Percentiles rank a stretch among this genome's conserved stretches.
Conservation (phyloP, 2,888 invertebrate genomes). For the Ptychoptera contaminata region DNA sequence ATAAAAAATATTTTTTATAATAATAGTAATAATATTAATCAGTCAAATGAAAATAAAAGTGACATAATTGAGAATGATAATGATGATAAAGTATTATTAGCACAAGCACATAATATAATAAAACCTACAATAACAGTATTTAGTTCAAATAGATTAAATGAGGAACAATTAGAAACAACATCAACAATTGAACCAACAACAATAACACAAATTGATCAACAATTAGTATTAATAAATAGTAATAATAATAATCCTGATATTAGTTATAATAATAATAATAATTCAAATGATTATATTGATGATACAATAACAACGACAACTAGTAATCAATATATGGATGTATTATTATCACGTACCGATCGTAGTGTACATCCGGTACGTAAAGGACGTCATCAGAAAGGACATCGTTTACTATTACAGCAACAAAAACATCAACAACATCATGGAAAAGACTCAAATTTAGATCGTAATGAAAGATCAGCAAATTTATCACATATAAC, state of each 20-base stretch:
- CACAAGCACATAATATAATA: conserved; percentile 12
- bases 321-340: conserved; percentile 1
- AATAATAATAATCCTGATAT: not conserved
- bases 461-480: conserved; percentile 44
- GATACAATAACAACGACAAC: conserved; percentile 7
- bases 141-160: not conserved
- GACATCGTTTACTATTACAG: not conserved
- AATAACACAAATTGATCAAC: conserved; percentile 8
- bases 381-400: not conserved
- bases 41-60: conserved; percentile 7
- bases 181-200: conserved; percentile 9
- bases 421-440: conserved; percentile 9
- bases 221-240: not conserved
- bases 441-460: conserved; percentile 9
- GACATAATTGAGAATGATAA: not conserved
- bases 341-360: conserved; percentile 25
- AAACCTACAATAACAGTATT: conserved; percentile 14
- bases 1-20: conserved; percentile 11
- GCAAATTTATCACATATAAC: conserved; percentile 68
- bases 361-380: conserved; percentile 21
- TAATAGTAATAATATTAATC: conserved; percentile 6
- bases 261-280: conserved; percentile 16
- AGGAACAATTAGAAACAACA: conserved; percentile 1
- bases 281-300: conserved; percentile 11
- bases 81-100: conserved; percentile 5